Base-by-base conservation (phyloP, 2,888 invertebrate species). In the Cheilosia soror region DNA sequence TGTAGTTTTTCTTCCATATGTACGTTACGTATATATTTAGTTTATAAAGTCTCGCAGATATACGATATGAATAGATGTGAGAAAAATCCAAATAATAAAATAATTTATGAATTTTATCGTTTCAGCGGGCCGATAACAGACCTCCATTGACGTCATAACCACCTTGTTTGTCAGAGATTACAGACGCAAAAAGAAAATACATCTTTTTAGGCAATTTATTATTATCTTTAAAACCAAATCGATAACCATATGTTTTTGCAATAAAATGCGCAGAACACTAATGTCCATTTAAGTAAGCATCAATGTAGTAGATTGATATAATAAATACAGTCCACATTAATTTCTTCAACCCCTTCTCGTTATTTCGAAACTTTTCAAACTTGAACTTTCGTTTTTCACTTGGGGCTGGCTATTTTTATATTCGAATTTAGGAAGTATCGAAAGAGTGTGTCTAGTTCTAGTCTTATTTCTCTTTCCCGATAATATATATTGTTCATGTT, bases 81-180 rank as follows among this genome's bases (percentile, higher is more conserved):
- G 27, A 27, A 47, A 63, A 58, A 60, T 37, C 27, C 25, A 60
- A 71, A 71, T 49, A 58, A 51, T 51, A 75, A 75, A 75, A 57
- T 57, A 47, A 65, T 65, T 65, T 75, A 75, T 75, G 75, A 55
- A 47, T 65, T 75, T 75, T 75, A 75, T 75, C 75, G 37, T 53
- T 73, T 62, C 33, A 15, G 27, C 57, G 55, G 4, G 5, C 49
- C 44, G 65, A 75, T 75, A 75, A 63, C 53, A 63, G 31, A 25
- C n/a, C 20, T 15, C 55, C 15, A 65, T 75, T 75, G 75, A 75
- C 75, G 75, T 75, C 75, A 75, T 57, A 44, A 37, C 1, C 20
- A 13, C n/a, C 11, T 6, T 73, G 37, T 63, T 63, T 75, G 73
- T 29, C 55, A 33, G 42, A 44, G 73, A 73, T 73, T 73, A 75